A percentile compares a stretch with the other conserved stretches of the same genome.
Evolutionary conservation across 2,888 invertebrate species (phyloP).

Genomic region (Penaeus monodon): DNA sequence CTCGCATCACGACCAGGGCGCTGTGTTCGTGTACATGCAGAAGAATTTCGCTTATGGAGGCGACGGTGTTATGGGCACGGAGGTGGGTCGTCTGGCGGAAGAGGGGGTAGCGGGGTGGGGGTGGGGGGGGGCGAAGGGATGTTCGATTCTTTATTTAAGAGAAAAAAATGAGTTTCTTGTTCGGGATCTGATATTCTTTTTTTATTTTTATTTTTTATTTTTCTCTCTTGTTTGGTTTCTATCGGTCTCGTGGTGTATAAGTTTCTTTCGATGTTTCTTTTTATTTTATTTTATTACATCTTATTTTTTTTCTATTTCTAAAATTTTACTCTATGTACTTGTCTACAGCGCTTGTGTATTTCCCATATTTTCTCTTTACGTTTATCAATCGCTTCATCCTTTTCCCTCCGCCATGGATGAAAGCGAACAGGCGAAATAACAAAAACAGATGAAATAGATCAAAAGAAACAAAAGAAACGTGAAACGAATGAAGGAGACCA

Average conservation of each 20-base stretch:
- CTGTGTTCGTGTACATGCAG: constrained; percentile 59
- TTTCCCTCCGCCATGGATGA: no score
- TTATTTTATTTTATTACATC: neutral
- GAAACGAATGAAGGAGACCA: no score
- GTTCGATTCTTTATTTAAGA: no score
- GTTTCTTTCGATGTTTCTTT: neutral
- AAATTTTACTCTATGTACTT: no score
- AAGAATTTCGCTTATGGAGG: neutral
- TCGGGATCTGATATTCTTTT: neutral
- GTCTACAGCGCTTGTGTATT: no score
- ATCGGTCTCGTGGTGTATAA: neutral
- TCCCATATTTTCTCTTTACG: no score
- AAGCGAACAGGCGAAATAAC: no score
- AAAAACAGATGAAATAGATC: no score
- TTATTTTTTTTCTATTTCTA: neutral
- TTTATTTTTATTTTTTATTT: neutral
- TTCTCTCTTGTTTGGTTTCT: neutral
- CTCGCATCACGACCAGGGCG: constrained; percentile 51
- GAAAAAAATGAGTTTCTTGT: neutral
- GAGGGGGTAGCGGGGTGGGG: no score
- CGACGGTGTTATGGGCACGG: neutral
- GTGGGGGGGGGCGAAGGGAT: no score
- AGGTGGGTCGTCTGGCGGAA: constrained; percentile 5
- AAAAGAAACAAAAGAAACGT: no score
- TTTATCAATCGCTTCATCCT: no score